These are phyloP conservation scores for Iselma pallidipennis DNA, from an alignment of 2,888 invertebrate species.

Conservation along the genomic window DNA sequence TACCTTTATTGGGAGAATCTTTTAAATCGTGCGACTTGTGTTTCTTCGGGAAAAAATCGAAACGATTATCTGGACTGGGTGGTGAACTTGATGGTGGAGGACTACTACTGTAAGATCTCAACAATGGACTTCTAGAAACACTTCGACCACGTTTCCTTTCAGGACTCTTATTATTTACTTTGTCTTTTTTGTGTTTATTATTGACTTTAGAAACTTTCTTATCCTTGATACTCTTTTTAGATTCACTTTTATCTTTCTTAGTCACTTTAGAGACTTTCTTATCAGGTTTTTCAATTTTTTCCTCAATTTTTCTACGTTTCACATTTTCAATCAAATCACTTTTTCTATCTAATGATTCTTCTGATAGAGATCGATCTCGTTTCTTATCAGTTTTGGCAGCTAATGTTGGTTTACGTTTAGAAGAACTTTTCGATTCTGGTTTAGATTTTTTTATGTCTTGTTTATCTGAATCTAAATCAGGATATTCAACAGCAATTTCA, in stretches of 20 bases:
- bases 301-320: slow-evolving; percentile 21
- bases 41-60: slow-evolving; percentile 38
- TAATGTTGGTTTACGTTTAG: slow-evolving; percentile 46
- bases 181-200: slow-evolving; percentile 28
- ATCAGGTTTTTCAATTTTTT: slow-evolving; percentile 15
- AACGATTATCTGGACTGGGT: slow-evolving; percentile 47
- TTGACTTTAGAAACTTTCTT: slow-evolving; percentile 26
- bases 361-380: slow-evolving; percentile 44
- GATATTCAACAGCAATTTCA: slow-evolving; percentile 72
- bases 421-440: slow-evolving; percentile 31
- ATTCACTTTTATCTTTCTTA: slow-evolving; percentile 22
- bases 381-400: slow-evolving; percentile 48
- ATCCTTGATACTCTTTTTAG: slow-evolving; percentile 35
- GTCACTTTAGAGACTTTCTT: slow-evolving; percentile 27
- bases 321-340: slow-evolving; percentile 15
- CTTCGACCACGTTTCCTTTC: slow-evolving; percentile 28
- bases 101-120: slow-evolving; percentile 45
- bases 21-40: slow-evolving; percentile 32
- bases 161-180: slow-evolving; percentile 36
- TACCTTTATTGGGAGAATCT: slow-evolving; percentile 32
- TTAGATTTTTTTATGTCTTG: slow-evolving; percentile 19
- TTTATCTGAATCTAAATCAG: slow-evolving; percentile 53
- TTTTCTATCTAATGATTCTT: slow-evolving; percentile 33
- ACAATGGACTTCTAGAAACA: slow-evolving; percentile 39
- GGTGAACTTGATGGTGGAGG: slow-evolving; percentile 51